Percentiles rank a stretch among this genome's conserved stretches.
Evolutionary conservation across 2,113 vertebrate genomes (phyloP).

Genomic region (Sclerurus mexicanus): DNA sequence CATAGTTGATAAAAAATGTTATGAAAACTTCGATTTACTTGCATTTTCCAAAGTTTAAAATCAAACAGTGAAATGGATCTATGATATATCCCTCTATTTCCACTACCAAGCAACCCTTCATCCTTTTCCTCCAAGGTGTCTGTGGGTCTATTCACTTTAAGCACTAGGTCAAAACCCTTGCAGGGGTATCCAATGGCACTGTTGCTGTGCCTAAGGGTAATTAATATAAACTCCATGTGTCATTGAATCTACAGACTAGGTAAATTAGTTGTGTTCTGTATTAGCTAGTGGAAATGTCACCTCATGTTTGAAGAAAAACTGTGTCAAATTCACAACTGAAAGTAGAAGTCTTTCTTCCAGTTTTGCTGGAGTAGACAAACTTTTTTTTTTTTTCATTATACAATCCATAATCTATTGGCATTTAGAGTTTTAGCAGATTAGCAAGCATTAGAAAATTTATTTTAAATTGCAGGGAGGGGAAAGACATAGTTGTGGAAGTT

Average conservation of each 20-base stretch:
- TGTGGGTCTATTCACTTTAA: neutral
- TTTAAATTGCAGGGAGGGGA: neutral
- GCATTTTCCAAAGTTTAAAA: neutral
- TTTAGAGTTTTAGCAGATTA: neutral
- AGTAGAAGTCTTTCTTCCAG: neutral
- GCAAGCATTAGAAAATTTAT: neutral
- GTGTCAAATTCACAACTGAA: neutral
- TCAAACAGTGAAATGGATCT: neutral
- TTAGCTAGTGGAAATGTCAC: neutral
- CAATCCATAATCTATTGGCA: neutral
- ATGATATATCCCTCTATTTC: neutral
- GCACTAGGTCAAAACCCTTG: neutral
- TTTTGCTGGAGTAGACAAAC: neutral
- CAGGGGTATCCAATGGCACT: neutral
- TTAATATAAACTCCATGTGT: neutral
- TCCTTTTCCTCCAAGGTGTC: neutral
- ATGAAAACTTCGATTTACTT: neutral
- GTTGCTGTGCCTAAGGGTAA: neutral
- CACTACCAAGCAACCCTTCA: neutral
- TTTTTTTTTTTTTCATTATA: neutral
- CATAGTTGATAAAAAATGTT: neutral
- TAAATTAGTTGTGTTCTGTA: neutral
- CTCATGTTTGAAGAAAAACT: neutral
- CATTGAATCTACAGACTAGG: neutral
- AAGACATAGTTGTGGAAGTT: neutral